Conservation (phyloP, 2,113 vertebrate species). For the Rhynchopsitta pachyrhyncha region DNA sequence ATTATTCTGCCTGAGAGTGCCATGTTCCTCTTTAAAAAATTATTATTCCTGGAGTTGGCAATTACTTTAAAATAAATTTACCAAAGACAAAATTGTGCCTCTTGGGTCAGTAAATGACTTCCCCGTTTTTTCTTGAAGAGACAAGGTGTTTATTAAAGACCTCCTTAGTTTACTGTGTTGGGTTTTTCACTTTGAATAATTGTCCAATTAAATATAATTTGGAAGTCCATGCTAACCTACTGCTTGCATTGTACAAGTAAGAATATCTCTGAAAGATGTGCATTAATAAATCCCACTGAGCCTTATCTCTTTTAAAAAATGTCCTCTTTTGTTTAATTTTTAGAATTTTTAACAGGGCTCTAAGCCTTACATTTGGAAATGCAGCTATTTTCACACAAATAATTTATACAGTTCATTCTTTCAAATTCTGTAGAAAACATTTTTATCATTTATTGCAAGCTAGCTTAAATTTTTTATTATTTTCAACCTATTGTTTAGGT, state of each 20-base stretch:
- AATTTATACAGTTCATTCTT: slow-evolving; percentile 80
- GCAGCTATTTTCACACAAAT: slow-evolving; percentile 80
- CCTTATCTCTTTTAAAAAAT: slow-evolving; percentile 89
- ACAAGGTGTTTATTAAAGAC: slow-evolving; percentile 99
- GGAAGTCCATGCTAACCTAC: slow-evolving; percentile 91
- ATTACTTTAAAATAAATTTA: slow-evolving; percentile 99
- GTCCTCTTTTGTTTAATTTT: slow-evolving; percentile 89
- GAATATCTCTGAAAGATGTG: slow-evolving; percentile 86
- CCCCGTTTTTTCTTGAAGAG: slow-evolving; percentile 97
- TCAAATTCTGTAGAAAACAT: slow-evolving; percentile 33
- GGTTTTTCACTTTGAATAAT: slow-evolving; percentile 99
- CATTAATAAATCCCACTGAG: slow-evolving; percentile 99
- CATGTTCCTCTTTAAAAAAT: slow-evolving; percentile 89
- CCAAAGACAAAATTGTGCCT: slow-evolving; percentile 93
- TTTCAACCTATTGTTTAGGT: slow-evolving; percentile 21
- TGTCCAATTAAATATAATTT: slow-evolving; percentile 99
- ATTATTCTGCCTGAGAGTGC: slow-evolving; percentile 81
- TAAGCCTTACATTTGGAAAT: slow-evolving; percentile 85
- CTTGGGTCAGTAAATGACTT: slow-evolving; percentile 97
- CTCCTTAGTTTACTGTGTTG: slow-evolving; percentile 93
- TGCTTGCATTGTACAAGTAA: slow-evolving; percentile 87
- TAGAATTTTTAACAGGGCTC: slow-evolving; percentile 83
- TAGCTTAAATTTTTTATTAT: background rate
- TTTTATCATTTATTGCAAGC: slow-evolving; percentile 43
- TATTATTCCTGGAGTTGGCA: slow-evolving; percentile 87